Evolutionary conservation across 37 sponge, comb jelly and placozoan species (phyloP).

Genomic region (Eunapius fragilis): DNA sequence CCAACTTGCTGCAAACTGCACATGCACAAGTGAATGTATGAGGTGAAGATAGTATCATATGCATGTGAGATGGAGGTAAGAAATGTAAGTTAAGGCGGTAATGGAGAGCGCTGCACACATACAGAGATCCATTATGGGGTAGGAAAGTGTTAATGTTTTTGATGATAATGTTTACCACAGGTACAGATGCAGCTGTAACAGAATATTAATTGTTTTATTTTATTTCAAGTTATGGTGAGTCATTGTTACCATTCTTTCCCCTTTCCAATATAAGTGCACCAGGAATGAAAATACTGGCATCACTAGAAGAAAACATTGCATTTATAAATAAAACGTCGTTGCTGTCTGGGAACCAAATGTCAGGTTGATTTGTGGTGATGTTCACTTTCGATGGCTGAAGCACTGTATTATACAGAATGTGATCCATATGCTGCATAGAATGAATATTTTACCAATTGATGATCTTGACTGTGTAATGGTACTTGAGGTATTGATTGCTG

Average conservation of each 20-base stretch:
- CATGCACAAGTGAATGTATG: not conserved
- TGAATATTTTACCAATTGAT: constrained; percentile 2
- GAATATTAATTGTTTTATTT: not conserved
- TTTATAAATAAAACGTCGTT: not conserved
- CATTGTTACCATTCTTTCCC: not conserved
- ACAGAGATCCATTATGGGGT: not conserved
- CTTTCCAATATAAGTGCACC: not conserved
- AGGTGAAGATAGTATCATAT: too few relatives aligned
- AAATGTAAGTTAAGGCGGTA: too few relatives aligned
- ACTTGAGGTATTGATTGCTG: not conserved
- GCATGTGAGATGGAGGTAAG: too few relatives aligned
- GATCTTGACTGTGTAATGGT: not conserved
- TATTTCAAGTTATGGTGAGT: not conserved
- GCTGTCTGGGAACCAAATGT: not conserved
- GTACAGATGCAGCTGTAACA: not conserved
- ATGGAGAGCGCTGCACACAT: too few relatives aligned
- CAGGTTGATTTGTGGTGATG: not conserved
- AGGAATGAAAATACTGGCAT: not conserved
- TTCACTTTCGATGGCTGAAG: not conserved
- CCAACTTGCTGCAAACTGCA: not conserved
- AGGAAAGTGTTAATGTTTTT: constrained; percentile 21
- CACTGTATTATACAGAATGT: too few relatives aligned
- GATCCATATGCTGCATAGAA: too few relatives aligned
- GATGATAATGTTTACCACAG: constrained; percentile 20
- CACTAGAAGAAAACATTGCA: not conserved